Conservation (phyloP, 2,113 vertebrate genomes). For the Calyptommatus sinebrachiatus region DNA sequence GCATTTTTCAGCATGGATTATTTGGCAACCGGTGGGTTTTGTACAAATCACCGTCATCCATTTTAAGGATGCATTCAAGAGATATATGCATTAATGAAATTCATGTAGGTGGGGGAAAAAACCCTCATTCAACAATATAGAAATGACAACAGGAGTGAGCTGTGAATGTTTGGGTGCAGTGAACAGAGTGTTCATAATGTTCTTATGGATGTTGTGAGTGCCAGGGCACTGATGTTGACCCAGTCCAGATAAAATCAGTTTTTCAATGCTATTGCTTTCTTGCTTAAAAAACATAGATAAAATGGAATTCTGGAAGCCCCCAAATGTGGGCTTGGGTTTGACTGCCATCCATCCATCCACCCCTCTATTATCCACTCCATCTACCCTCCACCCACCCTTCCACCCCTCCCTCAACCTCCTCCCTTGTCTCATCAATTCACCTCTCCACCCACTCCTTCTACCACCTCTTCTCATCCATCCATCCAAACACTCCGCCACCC, state of each 20-base stretch:
- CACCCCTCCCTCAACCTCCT: too few relatives aligned
- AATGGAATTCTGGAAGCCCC: neutral
- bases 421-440: too few relatives aligned
- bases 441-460: too few relatives aligned
- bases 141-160: neutral
- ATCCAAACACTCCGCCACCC: too few relatives aligned
- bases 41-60: slow-evolving; percentile 1
- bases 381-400: too few relatives aligned
- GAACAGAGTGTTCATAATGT: neutral
- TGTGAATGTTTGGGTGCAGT: neutral
- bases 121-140: neutral
- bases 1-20: neutral
- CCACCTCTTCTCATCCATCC: too few relatives aligned
- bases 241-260: neutral
- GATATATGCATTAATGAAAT: neutral
- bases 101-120: neutral
- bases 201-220: neutral
- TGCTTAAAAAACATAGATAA: neutral
- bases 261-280: neutral
- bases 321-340: too few relatives aligned
- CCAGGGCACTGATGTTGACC: neutral
- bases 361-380: too few relatives aligned
- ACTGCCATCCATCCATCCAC: too few relatives aligned
- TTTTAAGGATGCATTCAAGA: neutral
- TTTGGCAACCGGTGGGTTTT: neutral